These are phyloP conservation scores for Branchinecta lynchi DNA, from an alignment of 1,140 invertebrate species.

Conservation along the genomic window DNA sequence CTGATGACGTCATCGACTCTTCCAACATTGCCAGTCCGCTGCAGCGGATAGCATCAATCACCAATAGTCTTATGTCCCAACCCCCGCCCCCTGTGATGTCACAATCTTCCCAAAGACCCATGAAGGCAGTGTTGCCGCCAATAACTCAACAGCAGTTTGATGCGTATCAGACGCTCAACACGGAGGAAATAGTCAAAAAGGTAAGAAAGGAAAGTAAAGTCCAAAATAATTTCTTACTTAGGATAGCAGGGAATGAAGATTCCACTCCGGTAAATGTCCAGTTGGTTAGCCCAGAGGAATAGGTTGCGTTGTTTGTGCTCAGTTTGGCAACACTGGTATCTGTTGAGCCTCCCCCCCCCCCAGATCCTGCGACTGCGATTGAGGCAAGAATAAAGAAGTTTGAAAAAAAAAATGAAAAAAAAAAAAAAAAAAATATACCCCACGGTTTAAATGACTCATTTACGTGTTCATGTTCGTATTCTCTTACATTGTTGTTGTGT, in stretches of 20 bases:
- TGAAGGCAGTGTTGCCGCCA: constrained; percentile 88
- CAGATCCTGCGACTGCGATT: no score
- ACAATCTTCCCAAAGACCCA: constrained; percentile 59
- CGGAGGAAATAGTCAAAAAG: constrained; percentile 93
- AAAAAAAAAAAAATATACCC: no score
- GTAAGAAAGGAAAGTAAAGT: constrained; percentile 32
- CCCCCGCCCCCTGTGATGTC: constrained; percentile 53
- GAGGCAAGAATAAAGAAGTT: no score
- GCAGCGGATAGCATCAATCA: constrained; percentile 93
- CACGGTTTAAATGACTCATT: no score
- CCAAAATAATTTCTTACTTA: constrained; percentile 4
- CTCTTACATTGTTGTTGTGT: no score
- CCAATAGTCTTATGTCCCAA: constrained; percentile 85
- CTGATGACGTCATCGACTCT: constrained; percentile 10
- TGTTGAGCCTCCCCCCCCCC: no score
- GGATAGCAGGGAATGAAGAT: background rate
- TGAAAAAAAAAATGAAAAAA: no score
- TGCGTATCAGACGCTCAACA: constrained; percentile 93
- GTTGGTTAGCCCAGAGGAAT: no score
- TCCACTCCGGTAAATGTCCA: no score
- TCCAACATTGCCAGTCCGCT: constrained; percentile 58
- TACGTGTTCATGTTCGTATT: no score
- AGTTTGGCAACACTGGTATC: no score
- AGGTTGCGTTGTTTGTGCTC: no score
- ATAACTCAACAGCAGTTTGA: constrained; percentile 99